phyloP scores from a whole-genome alignment of 1,140 invertebrate genomes.

The Aphis craccivora region DNA sequence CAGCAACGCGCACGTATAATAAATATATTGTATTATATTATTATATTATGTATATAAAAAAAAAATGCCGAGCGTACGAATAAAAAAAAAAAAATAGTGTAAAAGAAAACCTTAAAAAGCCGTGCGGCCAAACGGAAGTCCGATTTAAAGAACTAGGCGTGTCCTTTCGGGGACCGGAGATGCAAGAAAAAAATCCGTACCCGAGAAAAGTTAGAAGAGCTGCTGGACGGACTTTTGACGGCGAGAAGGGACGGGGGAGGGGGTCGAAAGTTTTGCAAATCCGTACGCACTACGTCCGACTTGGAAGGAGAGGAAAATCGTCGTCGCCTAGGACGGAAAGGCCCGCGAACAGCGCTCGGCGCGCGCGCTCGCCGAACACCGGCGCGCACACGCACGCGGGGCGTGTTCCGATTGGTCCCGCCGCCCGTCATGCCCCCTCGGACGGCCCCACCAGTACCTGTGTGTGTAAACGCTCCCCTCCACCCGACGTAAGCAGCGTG shows the following conservation, averaged over 20 bases:
- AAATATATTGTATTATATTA: constrained; percentile 11
- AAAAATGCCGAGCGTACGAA: not conserved
- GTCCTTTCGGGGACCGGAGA: constrained; percentile 21
- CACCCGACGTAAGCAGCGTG: not conserved
- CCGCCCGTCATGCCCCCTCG: constrained; percentile 57
- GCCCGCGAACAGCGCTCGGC: constrained; percentile 34
- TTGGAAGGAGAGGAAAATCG: not conserved
- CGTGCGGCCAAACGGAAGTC: constrained; percentile 26
- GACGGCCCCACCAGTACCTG: constrained; percentile 54
- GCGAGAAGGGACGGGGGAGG: not conserved
- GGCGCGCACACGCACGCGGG: constrained; percentile 48
- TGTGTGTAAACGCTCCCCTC: not conserved
- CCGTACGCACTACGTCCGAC: not conserved
- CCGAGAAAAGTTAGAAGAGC: not conserved
- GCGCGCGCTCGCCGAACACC: not conserved
- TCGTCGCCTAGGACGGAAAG: not conserved
- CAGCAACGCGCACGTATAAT: not conserved
- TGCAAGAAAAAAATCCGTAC: constrained; percentile 2
- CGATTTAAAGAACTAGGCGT: constrained; percentile 36
- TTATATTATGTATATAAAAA: not conserved
- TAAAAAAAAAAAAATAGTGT: not conserved
- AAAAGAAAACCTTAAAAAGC: constrained; percentile 32
- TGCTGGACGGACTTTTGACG: not conserved
- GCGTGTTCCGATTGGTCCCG: constrained; percentile 56
- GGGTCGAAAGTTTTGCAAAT: constrained; percentile 34